These are phyloP conservation scores for Mesodorylaimus sp. DNA, from an alignment of 2,888 invertebrate species.

Conservation along the genomic window DNA sequence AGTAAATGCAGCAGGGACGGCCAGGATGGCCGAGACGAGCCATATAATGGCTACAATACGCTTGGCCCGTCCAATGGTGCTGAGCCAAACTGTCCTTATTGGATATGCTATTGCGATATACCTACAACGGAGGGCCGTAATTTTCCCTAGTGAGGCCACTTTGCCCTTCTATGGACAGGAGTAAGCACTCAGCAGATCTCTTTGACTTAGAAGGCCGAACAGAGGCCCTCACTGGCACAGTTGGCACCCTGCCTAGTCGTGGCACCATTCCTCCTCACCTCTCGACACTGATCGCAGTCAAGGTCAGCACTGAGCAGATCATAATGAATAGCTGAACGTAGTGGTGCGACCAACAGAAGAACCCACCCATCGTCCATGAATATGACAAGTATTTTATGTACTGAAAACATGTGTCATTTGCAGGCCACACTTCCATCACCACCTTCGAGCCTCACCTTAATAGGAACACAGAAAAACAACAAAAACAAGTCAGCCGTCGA, in stretches of 20 bases:
- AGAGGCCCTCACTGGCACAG: too few relatives aligned
- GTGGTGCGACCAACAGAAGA: constrained; percentile 49
- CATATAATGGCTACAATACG: constrained; percentile 44
- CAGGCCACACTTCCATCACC: background rate
- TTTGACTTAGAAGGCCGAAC: too few relatives aligned
- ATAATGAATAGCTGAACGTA: constrained; percentile 53
- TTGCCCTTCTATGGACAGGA: too few relatives aligned
- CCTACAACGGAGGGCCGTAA: constrained; percentile 40
- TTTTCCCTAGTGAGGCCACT: too few relatives aligned
- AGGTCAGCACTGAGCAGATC: constrained; percentile 50
- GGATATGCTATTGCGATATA: constrained; percentile 53
- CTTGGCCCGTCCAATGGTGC: constrained; percentile 47
- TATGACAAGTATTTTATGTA: constrained; percentile 40
- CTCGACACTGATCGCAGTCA: constrained; percentile 53
- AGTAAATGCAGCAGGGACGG: constrained; percentile 43
- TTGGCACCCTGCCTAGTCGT: too few relatives aligned
- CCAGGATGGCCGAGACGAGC: constrained; percentile 43
- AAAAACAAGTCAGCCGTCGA: constrained; percentile 50
- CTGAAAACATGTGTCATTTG: constrained; percentile 11
- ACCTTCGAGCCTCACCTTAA: constrained; percentile 37
- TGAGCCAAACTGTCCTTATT: constrained; percentile 48
- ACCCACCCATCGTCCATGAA: constrained; percentile 48
- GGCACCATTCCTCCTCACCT: constrained; percentile 39
- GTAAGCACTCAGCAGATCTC: too few relatives aligned
- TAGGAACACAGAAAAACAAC: constrained; percentile 50